Conservation (phyloP, 2,888 invertebrate genomes). For the Bhutanitis thaidina region DNA sequence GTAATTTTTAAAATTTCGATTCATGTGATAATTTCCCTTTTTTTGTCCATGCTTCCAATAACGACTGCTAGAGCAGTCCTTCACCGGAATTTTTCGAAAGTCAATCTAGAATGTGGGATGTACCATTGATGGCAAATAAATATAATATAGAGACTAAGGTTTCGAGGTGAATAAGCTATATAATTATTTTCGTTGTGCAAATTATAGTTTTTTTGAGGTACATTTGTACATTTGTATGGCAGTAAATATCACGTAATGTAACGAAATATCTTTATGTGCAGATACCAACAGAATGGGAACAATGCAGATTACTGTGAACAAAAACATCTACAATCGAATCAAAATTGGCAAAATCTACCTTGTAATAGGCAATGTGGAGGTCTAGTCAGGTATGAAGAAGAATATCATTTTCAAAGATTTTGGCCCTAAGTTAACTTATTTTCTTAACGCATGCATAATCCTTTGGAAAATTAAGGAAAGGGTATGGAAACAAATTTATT, state of each 20-base stretch:
- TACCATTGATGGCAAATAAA: slow-evolving; percentile 25
- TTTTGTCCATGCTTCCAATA: slow-evolving; percentile 25
- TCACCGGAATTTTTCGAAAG: slow-evolving; percentile 78
- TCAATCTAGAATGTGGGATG: slow-evolving; percentile 80
- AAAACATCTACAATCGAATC: slow-evolving; percentile 42
- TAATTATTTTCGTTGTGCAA: neutral
- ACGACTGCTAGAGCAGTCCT: slow-evolving; percentile 49
- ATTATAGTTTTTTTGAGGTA: neutral
- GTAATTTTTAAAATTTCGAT: too few species aligned
- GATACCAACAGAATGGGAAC: slow-evolving; percentile 15
- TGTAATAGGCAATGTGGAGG: slow-evolving; percentile 67
- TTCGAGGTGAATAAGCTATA: slow-evolving; percentile 8
- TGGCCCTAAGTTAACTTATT: slow-evolving; percentile 53
- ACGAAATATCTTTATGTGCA: neutral
- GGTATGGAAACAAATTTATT: slow-evolving; percentile 42
- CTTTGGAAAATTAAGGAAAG: slow-evolving; percentile 39
- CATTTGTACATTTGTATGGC: neutral
- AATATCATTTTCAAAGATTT: slow-evolving; percentile 42
- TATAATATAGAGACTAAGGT: slow-evolving; percentile 6
- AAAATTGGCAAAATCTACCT: slow-evolving; percentile 57
- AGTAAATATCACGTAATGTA: neutral
- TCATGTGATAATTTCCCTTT: slow-evolving; percentile 18
- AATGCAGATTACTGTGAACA: slow-evolving; percentile 33
- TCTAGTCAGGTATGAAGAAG: slow-evolving; percentile 66
- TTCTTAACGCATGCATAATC: slow-evolving; percentile 47